A percentile compares a stretch with the other conserved stretches of the same genome.
Evolutionary conservation across 2,888 invertebrate genomes (phyloP).

Genomic region (Bombylius major): DNA sequence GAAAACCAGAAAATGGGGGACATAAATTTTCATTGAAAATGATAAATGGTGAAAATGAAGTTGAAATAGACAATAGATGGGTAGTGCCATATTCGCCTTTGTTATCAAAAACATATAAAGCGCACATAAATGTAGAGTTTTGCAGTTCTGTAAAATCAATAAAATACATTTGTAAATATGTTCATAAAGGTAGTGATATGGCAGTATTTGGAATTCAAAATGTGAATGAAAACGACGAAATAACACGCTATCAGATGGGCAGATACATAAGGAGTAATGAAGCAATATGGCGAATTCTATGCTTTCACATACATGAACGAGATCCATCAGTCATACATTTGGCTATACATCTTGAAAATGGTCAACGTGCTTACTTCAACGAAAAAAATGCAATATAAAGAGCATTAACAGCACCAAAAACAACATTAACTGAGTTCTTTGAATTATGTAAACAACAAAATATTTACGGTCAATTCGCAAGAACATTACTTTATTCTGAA

Average conservation of each 20-base stretch:
- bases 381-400: constrained; percentile 5
- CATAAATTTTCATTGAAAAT: constrained; percentile 15
- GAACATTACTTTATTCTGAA: constrained; percentile 23
- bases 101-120: too few species aligned
- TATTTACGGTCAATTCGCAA: too few species aligned
- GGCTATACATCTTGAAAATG: constrained; percentile 8
- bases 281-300: constrained; percentile 10
- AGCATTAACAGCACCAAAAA: constrained; percentile 14
- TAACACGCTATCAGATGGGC: constrained; percentile 10
- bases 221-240: constrained; percentile 8
- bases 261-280: constrained; percentile 19
- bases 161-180: constrained; percentile 24
- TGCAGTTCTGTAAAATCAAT: constrained; percentile 33
- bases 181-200: constrained; percentile 12
- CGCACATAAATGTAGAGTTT: constrained; percentile 30
- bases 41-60: background rate
- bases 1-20: constrained; percentile 14
- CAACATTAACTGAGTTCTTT: constrained; percentile 26
- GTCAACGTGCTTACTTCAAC: constrained; percentile 21
- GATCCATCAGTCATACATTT: constrained; percentile 7
- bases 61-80: constrained; percentile 21
- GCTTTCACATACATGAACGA: constrained; percentile 4
- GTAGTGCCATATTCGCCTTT: too few species aligned
- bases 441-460: constrained; percentile 21
- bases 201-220: constrained; percentile 11